A percentile compares a stretch with the other conserved stretches of the same genome.
phyloP scores from a whole-genome alignment of 2,113 vertebrate species.

The Dromiciops gliroides region DNA sequence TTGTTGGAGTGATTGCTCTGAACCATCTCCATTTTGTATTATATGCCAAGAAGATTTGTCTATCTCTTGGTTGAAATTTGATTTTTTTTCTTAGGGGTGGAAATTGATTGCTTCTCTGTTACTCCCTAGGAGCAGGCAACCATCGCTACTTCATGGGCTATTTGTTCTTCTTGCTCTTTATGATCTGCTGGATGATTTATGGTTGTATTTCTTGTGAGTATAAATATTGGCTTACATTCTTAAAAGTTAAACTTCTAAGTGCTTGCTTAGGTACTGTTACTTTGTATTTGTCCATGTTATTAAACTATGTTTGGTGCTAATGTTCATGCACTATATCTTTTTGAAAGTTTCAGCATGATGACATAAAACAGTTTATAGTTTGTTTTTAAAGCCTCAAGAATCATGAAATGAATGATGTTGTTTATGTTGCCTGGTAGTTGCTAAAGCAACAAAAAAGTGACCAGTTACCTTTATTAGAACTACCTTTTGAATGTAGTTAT shows the following conservation, averaged over 20 bases:
- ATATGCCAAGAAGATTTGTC: not conserved
- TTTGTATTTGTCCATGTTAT: conserved; percentile 37
- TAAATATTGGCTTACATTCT: conserved; percentile 51
- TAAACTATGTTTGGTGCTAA: not conserved
- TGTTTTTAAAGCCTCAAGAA: not conserved
- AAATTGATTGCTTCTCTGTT: conserved; percentile 67
- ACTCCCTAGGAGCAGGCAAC: conserved; percentile 94
- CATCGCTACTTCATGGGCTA: conserved; percentile 99
- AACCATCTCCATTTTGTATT: conserved; percentile 1
- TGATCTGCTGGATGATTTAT: conserved; percentile 99
- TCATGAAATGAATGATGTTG: not conserved
- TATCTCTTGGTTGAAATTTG: not conserved
- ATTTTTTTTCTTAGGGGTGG: conserved; percentile 52
- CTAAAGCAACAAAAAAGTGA: conserved; percentile 21
- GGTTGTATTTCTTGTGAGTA: conserved; percentile 98
- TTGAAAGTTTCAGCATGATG: not conserved
- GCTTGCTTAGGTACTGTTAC: not conserved
- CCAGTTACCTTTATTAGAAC: not conserved
- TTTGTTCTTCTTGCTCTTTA: conserved; percentile 98
- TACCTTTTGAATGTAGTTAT: not conserved
- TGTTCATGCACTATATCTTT: conserved; percentile 24
- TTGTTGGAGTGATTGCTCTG: not conserved
- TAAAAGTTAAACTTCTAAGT: conserved; percentile 55
- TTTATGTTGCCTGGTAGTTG: not conserved
- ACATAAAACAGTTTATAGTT: conserved; percentile 3